Base-by-base conservation (phyloP, 2,888 invertebrate genomes). In the Actias luna region DNA sequence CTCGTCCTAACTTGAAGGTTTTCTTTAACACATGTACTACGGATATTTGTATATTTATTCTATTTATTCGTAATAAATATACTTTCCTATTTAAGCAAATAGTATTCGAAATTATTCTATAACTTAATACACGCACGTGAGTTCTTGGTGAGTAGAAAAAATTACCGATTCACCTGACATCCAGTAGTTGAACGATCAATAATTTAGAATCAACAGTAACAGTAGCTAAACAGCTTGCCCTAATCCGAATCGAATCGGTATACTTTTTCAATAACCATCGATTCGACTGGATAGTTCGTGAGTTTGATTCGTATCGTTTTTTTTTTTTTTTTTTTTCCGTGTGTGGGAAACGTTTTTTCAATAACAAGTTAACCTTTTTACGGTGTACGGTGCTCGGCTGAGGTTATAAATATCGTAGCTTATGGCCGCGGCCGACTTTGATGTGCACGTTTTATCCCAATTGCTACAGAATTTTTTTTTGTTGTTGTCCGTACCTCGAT, bases 321-420 rank as follows among this genome's bases (percentile, higher is more conserved):
- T n/a, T n/a, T n/a, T n/a, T 69, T 59, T 77, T 65, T 60, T 67
- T 74, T 74, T 62, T 75, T 73, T 80, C 83, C 86, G 84, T 85
- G 80, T 86, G 87, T 90, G 89, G 83, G 88, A 87, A 71, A 86
- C 84, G 83, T 88, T 88, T 86, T 84, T 88, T 89, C 89, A 89
- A 88, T 90, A 88, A 85, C 80, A 77, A 78, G 80, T 72, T 78
- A 80, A 84, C 79, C 84, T 85, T 87, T 88, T 87, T 86, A 86
- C 84, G 80, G 81, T 75, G 80, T 74, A 74, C 76, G 79, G 80
- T 80, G 81, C 77, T 79, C 78, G 77, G 73, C 77, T 75, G 75
- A 67, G 75, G 80, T 81, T 87, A 92, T 92, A 92, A 92, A 92
- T 86, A 87, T 84, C 77, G 83, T 72, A 89, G 79, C 82, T 90